Evolutionary conservation across 2,888 invertebrate genomes (phyloP).

Genomic region (Aleiodes testaceus): DNA sequence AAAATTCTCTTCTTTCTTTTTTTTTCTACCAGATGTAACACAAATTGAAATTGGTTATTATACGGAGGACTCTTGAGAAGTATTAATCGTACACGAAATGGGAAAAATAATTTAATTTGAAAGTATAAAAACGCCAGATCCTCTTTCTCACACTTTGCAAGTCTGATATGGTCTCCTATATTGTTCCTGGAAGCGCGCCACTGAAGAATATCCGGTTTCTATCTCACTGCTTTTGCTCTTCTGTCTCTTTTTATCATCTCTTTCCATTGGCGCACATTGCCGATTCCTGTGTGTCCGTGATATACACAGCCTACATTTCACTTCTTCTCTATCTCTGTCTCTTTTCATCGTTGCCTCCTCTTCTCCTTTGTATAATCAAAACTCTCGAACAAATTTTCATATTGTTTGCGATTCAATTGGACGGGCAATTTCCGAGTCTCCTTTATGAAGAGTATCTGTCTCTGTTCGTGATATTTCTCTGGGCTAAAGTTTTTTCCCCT

Average conservation of each 20-base stretch:
- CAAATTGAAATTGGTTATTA: too few species aligned
- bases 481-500: not conserved
- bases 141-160: conserved; percentile 63
- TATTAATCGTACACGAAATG: conserved; percentile 69
- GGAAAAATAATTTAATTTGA: conserved; percentile 70
- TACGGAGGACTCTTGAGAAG: conserved; percentile 55
- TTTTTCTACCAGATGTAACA: too few species aligned
- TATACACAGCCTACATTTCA: conserved; percentile 54
- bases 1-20: not conserved
- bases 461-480: conserved; percentile 38
- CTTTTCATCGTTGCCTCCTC: conserved; percentile 42
- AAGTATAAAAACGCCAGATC: conserved; percentile 69
- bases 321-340: conserved; percentile 41
- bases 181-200: conserved; percentile 54
- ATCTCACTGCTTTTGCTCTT: conserved; percentile 38
- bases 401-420: conserved; percentile 72
- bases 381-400: conserved; percentile 72
- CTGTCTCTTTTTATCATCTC: conserved; percentile 50
- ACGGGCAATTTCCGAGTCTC: conserved; percentile 70
- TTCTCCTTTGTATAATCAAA: conserved; percentile 70
- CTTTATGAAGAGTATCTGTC: conserved; percentile 66
- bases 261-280: conserved; percentile 38
- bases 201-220: conserved; percentile 61
- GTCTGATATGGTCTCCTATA: conserved; percentile 62
- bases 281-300: conserved; percentile 40